phyloP scores from a whole-genome alignment of 2,113 vertebrate genomes.

The Gopherus evgoodei region DNA sequence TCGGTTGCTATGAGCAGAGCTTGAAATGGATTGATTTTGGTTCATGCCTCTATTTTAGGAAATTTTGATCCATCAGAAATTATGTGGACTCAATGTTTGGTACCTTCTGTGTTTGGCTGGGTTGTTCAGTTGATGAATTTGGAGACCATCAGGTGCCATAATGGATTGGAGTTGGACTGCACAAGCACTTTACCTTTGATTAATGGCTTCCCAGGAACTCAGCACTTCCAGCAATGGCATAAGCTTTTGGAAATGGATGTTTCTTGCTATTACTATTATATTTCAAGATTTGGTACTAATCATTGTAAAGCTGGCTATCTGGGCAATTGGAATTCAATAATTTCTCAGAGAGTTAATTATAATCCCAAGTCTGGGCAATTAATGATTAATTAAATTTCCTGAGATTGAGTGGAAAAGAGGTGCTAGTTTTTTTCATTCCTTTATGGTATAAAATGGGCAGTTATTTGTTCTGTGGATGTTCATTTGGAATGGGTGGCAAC shows the following conservation, averaged over 20 bases:
- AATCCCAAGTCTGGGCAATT: conserved; percentile 44
- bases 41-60: background rate
- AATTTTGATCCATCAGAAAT: background rate
- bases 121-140: background rate
- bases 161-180: conserved; percentile 16
- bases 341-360: conserved; percentile 64
- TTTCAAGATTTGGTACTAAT: conserved; percentile 42
- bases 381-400: conserved; percentile 56
- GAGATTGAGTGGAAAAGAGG: conserved; percentile 23
- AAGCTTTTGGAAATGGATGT: conserved; percentile 9
- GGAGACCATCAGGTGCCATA: background rate
- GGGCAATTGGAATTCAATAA: conserved; percentile 56
- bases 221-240: background rate
- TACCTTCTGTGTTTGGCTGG: background rate
- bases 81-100: background rate
- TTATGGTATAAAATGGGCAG: conserved; percentile 8
- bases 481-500: conserved; percentile 20
- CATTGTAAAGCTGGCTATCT: conserved; percentile 28
- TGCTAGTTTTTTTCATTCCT: conserved; percentile 4
- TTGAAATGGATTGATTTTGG: background rate
- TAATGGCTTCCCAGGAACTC: conserved; percentile 17
- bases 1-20: background rate
- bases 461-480: background rate
- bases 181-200: conserved; percentile 24
- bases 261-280: conserved; percentile 28